phyloP scores from a whole-genome alignment of 2,888 invertebrate species.

The Parapristionchus giblindavisi region DNA sequence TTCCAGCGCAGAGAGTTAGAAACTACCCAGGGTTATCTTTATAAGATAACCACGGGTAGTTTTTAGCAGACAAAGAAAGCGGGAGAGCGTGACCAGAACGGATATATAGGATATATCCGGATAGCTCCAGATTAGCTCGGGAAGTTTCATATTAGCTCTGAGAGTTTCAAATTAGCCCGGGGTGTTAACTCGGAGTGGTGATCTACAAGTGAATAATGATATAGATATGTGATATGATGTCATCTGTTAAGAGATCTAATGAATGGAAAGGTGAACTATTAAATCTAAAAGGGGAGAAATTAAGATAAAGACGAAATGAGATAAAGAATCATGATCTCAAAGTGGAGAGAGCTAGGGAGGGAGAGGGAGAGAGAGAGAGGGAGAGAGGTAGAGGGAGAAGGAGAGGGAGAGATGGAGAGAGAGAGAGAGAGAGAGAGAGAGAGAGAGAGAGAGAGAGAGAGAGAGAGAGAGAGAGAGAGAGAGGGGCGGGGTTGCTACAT shows the following conservation, averaged over 20 bases:
- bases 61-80: too few species aligned
- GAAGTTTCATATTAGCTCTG: too few species aligned
- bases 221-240: too few species aligned
- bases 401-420: background rate
- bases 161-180: too few species aligned
- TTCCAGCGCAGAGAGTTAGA: too few species aligned
- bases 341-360: background rate
- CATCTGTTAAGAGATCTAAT: background rate
- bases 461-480: slow-evolving; percentile 2
- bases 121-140: too few species aligned
- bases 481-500: background rate
- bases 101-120: too few species aligned
- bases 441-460: background rate
- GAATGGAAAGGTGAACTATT: background rate
- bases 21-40: too few species aligned
- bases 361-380: slow-evolving; percentile 3
- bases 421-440: slow-evolving; percentile 5
- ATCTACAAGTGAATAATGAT: too few species aligned
- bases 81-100: too few species aligned
- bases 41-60: too few species aligned
- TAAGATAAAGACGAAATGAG: background rate
- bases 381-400: background rate
- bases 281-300: background rate
- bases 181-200: too few species aligned
- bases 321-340: background rate